phyloP scores from a whole-genome alignment of 2,113 vertebrate genomes.

The Crotalus horridus region DNA sequence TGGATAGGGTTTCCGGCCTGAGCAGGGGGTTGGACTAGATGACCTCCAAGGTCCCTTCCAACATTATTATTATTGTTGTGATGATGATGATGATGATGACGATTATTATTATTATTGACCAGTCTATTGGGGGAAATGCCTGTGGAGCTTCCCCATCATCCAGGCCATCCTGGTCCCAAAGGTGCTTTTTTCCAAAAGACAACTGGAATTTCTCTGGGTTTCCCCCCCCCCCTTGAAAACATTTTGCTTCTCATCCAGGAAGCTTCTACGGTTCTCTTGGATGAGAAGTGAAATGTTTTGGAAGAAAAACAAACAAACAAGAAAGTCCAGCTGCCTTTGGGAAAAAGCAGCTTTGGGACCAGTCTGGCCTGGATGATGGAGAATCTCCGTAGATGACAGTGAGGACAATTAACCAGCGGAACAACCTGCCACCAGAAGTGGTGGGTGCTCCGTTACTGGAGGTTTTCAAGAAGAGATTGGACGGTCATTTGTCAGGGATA shows the following conservation, averaged over 20 bases:
- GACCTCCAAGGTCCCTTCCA: too few relatives aligned
- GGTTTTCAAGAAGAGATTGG: not conserved
- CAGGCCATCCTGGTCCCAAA: not conserved
- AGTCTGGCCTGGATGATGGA: not conserved
- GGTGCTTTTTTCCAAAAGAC: not conserved
- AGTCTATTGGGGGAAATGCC: not conserved
- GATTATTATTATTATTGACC: too few relatives aligned
- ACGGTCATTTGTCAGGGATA: accelerated
- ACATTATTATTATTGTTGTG: too few relatives aligned
- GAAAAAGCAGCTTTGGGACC: not conserved
- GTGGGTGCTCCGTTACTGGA: not conserved
- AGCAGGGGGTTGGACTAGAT: too few relatives aligned
- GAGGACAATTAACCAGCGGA: not conserved
- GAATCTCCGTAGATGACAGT: not conserved
- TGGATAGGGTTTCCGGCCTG: too few relatives aligned
- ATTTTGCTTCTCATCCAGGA: not conserved
- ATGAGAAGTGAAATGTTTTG: too few relatives aligned
- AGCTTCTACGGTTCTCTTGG: not conserved
- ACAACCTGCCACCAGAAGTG: not conserved
- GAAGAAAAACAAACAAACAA: not conserved
- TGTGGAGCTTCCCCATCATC: not conserved
- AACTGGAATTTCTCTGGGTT: not conserved
- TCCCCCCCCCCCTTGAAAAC: not conserved
- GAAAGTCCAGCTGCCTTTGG: not conserved
- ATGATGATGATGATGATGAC: too few relatives aligned